phyloP scores from a whole-genome alignment of 2,113 vertebrate species.

The Aleadryas rufinucha region DNA sequence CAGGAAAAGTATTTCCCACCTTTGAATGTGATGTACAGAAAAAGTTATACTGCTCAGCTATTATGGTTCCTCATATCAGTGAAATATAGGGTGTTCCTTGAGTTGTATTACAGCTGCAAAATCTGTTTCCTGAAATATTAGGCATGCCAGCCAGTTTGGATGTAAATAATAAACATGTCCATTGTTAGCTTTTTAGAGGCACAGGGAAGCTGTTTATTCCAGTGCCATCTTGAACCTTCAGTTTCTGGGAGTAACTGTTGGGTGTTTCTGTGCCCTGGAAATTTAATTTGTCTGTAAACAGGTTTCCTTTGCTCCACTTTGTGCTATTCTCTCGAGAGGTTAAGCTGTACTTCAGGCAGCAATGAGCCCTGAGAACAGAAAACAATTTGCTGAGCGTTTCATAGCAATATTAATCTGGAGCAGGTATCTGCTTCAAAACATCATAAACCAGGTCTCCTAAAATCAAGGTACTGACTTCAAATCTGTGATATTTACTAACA shows the following conservation, averaged over 20 bases:
- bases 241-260: neutral
- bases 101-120: neutral
- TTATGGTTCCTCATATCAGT: neutral
- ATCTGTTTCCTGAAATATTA: neutral
- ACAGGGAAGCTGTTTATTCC: neutral
- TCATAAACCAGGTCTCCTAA: neutral
- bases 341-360: neutral
- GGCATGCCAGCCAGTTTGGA: neutral
- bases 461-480: neutral
- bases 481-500: neutral
- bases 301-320: neutral
- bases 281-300: neutral
- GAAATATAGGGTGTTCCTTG: constrained; percentile 11
- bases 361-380: neutral
- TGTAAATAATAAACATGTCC: constrained; percentile 15
- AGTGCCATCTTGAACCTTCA: neutral
- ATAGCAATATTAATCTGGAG: neutral
- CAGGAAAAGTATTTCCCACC: neutral
- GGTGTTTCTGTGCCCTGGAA: neutral
- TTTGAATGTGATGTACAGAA: neutral
- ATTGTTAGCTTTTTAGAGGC: neutral
- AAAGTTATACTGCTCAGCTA: neutral
- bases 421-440: neutral
- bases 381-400: neutral
- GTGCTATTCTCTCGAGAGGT: neutral